These are phyloP conservation scores for Hemicrepidius hirtus DNA, from an alignment of 2,888 invertebrate species.

Conservation along the genomic window DNA sequence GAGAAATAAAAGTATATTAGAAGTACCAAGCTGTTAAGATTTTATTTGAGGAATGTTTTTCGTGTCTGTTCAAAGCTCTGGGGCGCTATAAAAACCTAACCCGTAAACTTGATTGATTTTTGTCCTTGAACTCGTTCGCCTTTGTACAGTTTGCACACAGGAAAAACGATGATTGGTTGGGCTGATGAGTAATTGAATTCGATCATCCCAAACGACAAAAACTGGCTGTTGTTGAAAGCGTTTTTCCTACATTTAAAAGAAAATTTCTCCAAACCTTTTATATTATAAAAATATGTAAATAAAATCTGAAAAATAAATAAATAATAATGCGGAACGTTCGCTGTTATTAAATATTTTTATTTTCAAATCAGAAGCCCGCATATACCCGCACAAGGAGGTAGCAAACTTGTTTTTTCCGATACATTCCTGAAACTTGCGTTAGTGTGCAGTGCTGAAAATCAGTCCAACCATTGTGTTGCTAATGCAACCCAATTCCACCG, in stretches of 20 bases:
- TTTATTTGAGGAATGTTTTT: slow-evolving; percentile 46
- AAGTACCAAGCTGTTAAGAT: slow-evolving; percentile 39
- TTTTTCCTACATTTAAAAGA: neutral
- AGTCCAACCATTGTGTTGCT: slow-evolving; percentile 46
- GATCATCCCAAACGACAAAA: slow-evolving; percentile 39
- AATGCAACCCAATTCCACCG: slow-evolving; percentile 51
- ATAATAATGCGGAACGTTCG: neutral
- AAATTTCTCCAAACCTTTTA: neutral
- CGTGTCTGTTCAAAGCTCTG: slow-evolving; percentile 42
- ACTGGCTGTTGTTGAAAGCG: slow-evolving; percentile 15
- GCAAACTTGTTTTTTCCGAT: slow-evolving; percentile 13
- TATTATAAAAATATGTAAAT: neutral
- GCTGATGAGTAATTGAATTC: slow-evolving; percentile 36
- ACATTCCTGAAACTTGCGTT: slow-evolving; percentile 19
- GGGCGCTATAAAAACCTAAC: slow-evolving; percentile 46
- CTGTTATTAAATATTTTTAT: neutral
- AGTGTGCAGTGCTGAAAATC: slow-evolving; percentile 32
- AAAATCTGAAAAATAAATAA: neutral
- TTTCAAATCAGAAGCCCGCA: neutral
- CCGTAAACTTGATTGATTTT: slow-evolving; percentile 52
- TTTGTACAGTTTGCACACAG: slow-evolving; percentile 38
- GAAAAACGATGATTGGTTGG: slow-evolving; percentile 43
- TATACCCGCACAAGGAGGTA: neutral
- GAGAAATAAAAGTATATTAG: slow-evolving; percentile 40
- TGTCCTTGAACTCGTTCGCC: slow-evolving; percentile 46